phyloP scores from a whole-genome alignment of 2,113 vertebrate genomes.

The Petromus typicus region DNA sequence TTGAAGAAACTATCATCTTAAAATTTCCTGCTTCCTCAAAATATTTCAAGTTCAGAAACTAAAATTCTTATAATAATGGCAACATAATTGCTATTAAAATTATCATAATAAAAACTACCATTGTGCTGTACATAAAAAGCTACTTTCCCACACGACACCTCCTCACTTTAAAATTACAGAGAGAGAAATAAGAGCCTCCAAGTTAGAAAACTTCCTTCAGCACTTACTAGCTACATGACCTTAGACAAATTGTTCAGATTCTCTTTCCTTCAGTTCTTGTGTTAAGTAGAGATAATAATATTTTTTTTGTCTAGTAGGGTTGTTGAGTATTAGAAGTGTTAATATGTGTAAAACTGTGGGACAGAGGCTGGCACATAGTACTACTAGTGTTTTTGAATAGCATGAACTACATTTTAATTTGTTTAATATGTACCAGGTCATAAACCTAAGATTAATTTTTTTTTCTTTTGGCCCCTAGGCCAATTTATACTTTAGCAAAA shows the following conservation, averaged over 20 bases:
- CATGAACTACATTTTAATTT: not conserved
- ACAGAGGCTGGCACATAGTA: not conserved
- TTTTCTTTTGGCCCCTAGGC: not conserved
- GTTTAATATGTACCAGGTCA: not conserved
- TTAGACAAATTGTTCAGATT: not conserved
- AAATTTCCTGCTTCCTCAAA: not conserved
- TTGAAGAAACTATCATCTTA: not conserved
- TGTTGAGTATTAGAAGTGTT: not conserved
- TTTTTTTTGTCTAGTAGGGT: not conserved
- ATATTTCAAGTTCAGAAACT: not conserved
- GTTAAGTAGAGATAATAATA: not conserved
- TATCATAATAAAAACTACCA: not conserved
- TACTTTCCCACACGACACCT: not conserved
- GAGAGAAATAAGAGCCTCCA: not conserved
- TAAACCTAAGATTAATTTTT: not conserved
- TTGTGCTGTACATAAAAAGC: not conserved
- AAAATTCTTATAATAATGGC: not conserved
- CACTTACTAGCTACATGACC: not conserved
- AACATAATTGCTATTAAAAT: constrained; percentile 1
- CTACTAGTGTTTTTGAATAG: not conserved
- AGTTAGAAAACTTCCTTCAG: not conserved
- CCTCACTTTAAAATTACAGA: not conserved
- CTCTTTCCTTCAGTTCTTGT: constrained; percentile 12
- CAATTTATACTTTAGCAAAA: not conserved
- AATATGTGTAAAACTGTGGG: not conserved